phyloP scores from a whole-genome alignment of 2,888 invertebrate species.

The Microctonus aethiopoides region DNA sequence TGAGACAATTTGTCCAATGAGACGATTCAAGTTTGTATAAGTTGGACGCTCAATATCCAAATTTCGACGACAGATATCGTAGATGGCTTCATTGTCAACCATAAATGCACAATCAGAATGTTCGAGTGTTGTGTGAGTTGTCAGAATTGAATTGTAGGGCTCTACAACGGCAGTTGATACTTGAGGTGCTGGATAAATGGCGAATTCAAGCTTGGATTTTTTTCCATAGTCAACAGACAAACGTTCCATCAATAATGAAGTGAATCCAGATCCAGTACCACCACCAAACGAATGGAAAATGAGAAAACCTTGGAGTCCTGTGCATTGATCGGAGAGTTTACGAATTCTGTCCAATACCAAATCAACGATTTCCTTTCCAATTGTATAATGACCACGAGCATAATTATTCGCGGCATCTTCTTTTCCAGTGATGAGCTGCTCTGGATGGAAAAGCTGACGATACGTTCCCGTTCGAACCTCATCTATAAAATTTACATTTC shows the following conservation, averaged over 20 bases:
- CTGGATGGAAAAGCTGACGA: constrained; percentile 87
- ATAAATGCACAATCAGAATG: constrained; percentile 76
- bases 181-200: constrained; percentile 78
- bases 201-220: constrained; percentile 75
- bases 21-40: constrained; percentile 29
- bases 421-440: constrained; percentile 90
- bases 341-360: constrained; percentile 83
- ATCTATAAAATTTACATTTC: constrained; percentile 67
- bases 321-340: constrained; percentile 87
- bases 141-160: constrained; percentile 93
- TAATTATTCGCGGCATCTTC: constrained; percentile 94
- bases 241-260: constrained; percentile 75
- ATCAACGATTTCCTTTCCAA: constrained; percentile 90
- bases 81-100: constrained; percentile 69
- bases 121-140: constrained; percentile 86
- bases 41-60: constrained; percentile 30
- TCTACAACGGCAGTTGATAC: constrained; percentile 84
- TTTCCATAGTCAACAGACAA: constrained; percentile 76
- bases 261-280: constrained; percentile 75
- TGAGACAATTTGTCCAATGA: constrained; percentile 30
- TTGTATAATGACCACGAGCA: constrained; percentile 90
- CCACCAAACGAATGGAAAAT: constrained; percentile 75
- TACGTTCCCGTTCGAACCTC: constrained; percentile 87
- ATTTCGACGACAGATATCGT: constrained; percentile 69
- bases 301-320: constrained; percentile 76